Evolutionary conservation across 2,888 invertebrate genomes (phyloP).

Genomic region (Deilephila elpenor): DNA sequence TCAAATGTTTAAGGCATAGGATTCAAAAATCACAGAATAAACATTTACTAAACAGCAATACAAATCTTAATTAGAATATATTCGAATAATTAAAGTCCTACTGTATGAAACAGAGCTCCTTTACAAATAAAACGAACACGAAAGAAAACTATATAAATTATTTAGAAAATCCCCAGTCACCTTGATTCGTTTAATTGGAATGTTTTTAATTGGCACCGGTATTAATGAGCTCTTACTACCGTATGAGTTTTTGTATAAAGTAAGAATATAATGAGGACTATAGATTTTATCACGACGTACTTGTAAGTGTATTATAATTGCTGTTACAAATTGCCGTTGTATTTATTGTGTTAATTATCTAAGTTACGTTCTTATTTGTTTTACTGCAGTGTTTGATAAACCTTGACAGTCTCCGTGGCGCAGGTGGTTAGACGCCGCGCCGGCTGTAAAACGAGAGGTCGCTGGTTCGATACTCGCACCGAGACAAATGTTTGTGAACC

Average conservation of each 20-base stretch:
- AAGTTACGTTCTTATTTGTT: slow-evolving; percentile 4
- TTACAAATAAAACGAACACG: slow-evolving; percentile 13
- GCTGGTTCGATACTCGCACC: too few species aligned
- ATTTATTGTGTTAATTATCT: slow-evolving; percentile 34
- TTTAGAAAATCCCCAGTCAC: slow-evolving; percentile 24
- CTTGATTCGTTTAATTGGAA: slow-evolving; percentile 30
- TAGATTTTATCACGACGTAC: slow-evolving; percentile 47
- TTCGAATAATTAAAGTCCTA: not conserved
- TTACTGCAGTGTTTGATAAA: not conserved
- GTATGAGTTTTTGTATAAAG: slow-evolving; percentile 39
- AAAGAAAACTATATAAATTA: slow-evolving; percentile 15
- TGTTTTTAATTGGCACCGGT: slow-evolving; percentile 48
- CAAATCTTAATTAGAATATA: not conserved
- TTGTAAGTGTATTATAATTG: slow-evolving; percentile 44
- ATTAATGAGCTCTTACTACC: slow-evolving; percentile 48
- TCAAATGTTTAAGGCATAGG: too few species aligned
- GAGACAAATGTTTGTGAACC: too few species aligned
- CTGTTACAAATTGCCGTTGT: slow-evolving; percentile 39
- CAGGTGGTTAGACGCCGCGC: too few species aligned
- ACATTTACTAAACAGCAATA: not conserved
- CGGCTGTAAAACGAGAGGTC: too few species aligned
- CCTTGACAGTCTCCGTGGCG: too few species aligned
- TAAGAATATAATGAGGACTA: slow-evolving; percentile 50
- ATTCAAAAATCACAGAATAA: not conserved
- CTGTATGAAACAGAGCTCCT: not conserved